phyloP scores from a whole-genome alignment of 2,797 vertebrate genomes.

The Bufotes viridis region DNA sequence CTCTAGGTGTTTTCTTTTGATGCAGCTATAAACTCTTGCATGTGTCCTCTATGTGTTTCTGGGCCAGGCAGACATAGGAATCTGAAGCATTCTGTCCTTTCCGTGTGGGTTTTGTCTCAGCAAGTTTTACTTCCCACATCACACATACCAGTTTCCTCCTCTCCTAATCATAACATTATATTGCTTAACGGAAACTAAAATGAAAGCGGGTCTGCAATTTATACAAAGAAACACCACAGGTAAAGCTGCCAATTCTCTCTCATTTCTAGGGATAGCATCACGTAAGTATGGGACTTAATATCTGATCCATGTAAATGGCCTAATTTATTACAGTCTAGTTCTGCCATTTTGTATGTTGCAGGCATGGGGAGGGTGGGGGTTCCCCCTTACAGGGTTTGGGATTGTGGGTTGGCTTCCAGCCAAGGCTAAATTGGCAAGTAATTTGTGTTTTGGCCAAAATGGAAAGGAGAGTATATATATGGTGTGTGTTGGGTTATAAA shows the following conservation, averaged over 20 bases:
- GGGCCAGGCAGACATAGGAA: conserved; percentile 33
- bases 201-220: not conserved
- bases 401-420: not conserved
- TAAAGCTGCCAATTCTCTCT: not conserved
- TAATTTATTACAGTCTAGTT: not conserved
- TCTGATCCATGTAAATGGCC: not conserved
- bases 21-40: not conserved
- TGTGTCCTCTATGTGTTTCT: not conserved
- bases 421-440: not conserved
- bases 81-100: conserved; percentile 52
- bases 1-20: not conserved
- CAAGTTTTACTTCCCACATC: conserved; percentile 61
- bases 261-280: not conserved
- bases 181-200: not conserved
- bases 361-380: not conserved
- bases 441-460: not conserved
- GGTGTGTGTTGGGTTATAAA: not conserved
- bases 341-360: not conserved
- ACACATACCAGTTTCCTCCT: conserved; percentile 53
- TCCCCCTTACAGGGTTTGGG: too few relatives aligned
- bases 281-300: not conserved
- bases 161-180: conserved; percentile 19
- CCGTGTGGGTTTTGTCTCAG: conserved; percentile 55
- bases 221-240: not conserved
- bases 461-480: not conserved